Conservation (phyloP, 2,113 vertebrate genomes). For the Paramisgurnus dabryanus region DNA sequence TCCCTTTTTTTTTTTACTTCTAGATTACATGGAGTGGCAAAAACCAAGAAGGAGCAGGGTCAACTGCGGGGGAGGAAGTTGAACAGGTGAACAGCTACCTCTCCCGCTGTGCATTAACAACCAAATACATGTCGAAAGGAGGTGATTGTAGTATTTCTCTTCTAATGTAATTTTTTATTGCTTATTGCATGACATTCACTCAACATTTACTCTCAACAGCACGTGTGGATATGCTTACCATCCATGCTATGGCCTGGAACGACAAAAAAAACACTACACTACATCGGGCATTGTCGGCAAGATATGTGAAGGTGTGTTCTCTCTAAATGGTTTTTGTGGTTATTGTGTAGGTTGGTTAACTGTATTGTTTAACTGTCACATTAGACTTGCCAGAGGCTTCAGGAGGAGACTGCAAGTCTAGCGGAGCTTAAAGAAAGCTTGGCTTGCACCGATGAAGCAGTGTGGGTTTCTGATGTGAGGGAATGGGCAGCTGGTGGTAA, state of each 20-base stretch:
- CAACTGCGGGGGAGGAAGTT: conserved; percentile 24
- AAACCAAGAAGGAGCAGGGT: conserved; percentile 30
- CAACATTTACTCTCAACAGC: conserved; percentile 16
- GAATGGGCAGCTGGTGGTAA: conserved; percentile 3
- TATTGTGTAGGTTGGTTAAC: conserved; percentile 13
- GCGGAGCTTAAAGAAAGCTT: too few relatives aligned
- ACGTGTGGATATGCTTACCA: conserved; percentile 15
- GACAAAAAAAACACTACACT: conserved; percentile 1
- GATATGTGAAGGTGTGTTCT: conserved; percentile 32
- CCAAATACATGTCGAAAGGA: conserved; percentile 44
- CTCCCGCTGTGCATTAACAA: conserved; percentile 31
- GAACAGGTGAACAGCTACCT: conserved; percentile 45
- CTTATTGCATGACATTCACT: conserved; percentile 7
- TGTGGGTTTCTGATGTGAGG: neutral
- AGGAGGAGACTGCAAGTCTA: neutral
- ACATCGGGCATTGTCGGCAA: conserved; percentile 18
- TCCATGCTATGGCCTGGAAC: conserved; percentile 32
- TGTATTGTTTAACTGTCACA: neutral
- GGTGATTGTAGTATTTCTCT: conserved; percentile 22
- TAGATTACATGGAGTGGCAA: conserved; percentile 33
- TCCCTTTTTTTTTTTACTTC: neutral
- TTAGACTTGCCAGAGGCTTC: conserved; percentile 3
- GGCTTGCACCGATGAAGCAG: too few relatives aligned
- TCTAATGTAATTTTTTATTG: conserved; percentile 14
- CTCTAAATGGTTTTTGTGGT: conserved; percentile 13